Evolutionary conservation across 37 sponge, comb jelly and placozoan genomes (phyloP), one percentile per base, ranked within the genome.

Genomic region (Bolinopsis microptera): DNA sequence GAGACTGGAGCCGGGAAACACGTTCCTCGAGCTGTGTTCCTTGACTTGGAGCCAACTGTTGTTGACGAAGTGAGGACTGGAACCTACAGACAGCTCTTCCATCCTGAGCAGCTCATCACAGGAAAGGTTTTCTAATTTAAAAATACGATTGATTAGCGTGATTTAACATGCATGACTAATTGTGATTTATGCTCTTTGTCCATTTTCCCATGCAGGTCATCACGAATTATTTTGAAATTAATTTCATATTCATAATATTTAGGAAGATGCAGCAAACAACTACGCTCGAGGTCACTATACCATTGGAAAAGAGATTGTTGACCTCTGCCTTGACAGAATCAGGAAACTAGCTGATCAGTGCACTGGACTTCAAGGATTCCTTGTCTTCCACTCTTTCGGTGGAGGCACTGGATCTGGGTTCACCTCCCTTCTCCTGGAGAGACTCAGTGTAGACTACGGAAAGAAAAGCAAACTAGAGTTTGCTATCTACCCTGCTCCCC

Each of bases 41-140:
- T 98, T 26, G 98, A 98, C 92, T 72, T 98, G 94, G 98, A 98
- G 92, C 98, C 98, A 69, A 98, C 98, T 18, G 98, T 98, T 0
- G 96, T 98, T 8, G 97, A 98, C 92, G 97, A 97, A 70, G 96
- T 97, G 3, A 94, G 95, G 28, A 96, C 96, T 36, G 96, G 96
- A 31, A 96, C 96, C 72, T 96, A 96, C 94, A 93, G 96, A 38
- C 96, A 96, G 92, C 94, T 96, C 83, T 96, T 96, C 94, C 96
- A 96, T 93, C 96, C 96, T 35, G 94, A 96, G 70, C 96, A 96
- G 94, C 94, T 96, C 36, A 93, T 96, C 83, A 96, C 94, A n/a
- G 95, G 96, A 25, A 96, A 96, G 80, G 80, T 70, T 28, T 22
- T 1, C 26, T 70, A 26, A 70, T 18, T n/a, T n/a, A n/a, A n/a